Conservation (phyloP, 1,140 invertebrate species). For the Caenorhabditis elegans region WBcel235 BX284606.5:6169501-6170000, state of each 20-base stretch:
- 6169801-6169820: neutral
- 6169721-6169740: neutral
- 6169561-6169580: neutral
- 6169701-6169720: neutral
- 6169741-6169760: neutral
- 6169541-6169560: neutral
- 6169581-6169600: neutral
- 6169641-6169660: neutral
- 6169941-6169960: conserved; percentile 10
- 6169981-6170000: neutral
- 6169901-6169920: neutral
- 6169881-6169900: neutral
- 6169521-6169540: too few relatives aligned
- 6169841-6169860: neutral
- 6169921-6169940: neutral
- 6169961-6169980: neutral
- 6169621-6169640: conserved; percentile 14
- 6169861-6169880: neutral
- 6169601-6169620: neutral
- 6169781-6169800: conserved; percentile 25
- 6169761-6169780: neutral
- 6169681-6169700: neutral
- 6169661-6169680: neutral
- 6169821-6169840: neutral
- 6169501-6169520: neutral